Evolutionary conservation across 2,113 vertebrate species (phyloP).

Genomic region (Zootoca vivipara): DNA sequence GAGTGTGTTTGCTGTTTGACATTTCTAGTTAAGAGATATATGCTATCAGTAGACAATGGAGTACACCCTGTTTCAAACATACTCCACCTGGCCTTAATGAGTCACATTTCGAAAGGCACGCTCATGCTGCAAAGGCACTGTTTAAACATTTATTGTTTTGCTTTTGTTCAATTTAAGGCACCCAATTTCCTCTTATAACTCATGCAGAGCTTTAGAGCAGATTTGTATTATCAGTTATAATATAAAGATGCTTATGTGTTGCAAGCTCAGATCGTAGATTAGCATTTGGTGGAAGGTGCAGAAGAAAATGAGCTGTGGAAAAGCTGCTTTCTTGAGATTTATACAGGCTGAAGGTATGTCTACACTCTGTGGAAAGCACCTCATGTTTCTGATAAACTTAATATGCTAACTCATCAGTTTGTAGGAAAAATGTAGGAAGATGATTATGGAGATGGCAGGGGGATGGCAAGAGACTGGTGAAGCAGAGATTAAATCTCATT

Average conservation of each 20-base stretch:
- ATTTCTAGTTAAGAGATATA: slow-evolving; percentile 18
- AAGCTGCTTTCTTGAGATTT: not conserved
- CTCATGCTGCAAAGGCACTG: slow-evolving; percentile 1
- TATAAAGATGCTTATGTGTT: slow-evolving; percentile 11
- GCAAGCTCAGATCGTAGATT: not conserved
- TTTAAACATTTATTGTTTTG: slow-evolving; percentile 12
- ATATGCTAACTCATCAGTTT: not conserved
- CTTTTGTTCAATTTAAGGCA: slow-evolving; percentile 18
- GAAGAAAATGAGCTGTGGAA: not conserved
- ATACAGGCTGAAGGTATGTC: not conserved
- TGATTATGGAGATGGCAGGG: not conserved
- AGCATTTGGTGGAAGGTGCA: not conserved
- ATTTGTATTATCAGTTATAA: slow-evolving; percentile 3
- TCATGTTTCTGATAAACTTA: not conserved
- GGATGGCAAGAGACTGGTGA: not conserved
- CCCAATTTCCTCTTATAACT: slow-evolving; percentile 27
- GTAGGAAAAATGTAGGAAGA: not conserved
- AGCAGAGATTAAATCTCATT: not conserved
- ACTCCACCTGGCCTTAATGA: not conserved
- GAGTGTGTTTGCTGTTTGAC: not conserved
- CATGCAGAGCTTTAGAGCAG: not conserved
- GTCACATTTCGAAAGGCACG: slow-evolving; percentile 35
- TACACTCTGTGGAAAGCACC: not conserved
- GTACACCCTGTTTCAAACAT: not conserved
- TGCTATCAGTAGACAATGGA: not conserved